Evolutionary conservation across 2,113 vertebrate genomes (phyloP), one percentile per base, ranked within the genome.

Genomic region (Xerus inauris): DNA sequence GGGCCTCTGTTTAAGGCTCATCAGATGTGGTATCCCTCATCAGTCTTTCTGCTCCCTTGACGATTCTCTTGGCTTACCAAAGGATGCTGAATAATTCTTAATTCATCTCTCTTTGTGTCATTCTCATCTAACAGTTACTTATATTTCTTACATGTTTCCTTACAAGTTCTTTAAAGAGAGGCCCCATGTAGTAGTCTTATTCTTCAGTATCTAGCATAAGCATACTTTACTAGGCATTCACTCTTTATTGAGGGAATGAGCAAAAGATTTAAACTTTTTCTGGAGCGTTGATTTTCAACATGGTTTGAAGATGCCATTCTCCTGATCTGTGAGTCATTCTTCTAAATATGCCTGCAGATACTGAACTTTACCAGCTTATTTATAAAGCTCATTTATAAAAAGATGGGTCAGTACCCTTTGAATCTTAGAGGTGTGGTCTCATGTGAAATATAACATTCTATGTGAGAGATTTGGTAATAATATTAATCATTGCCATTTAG

Each of bases 261-360:
- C 47, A 67, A n/a, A 91, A 72, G 51, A 87, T 85, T 72, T 86
- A 85, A 65, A 81, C 28, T 88, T 94, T 72, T 87, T 81, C 85
- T 82, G 38, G 28, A 95, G 59, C 93, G 47, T 54, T 95, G n/a
- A 42, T 89, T 94, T 91, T 84, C 24, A 89, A 0, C 2, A 2
- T 87, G 47, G 5, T 89, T 89, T 32, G 13, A 84, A 42, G 38
- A 64, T 49, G 26, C 16, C 22, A 35, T 30, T 22, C 11, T 9
- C 19, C 30, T 26, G 6, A 40, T 67, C 67, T 40, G 26, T 30
- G 12, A 71, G 28, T 35, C 22, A 7, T 49, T 80, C 47, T 89
- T 96, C 30, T n/a, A 57, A 40, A 0, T 49, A 20, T 80, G 11
- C 57, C 32, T 91, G 57, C 9, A 71, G 71, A 6, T 85, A 13